Evolutionary conservation across 2,113 vertebrate genomes (phyloP), one percentile per base, ranked within the genome.

Genomic region (Rafetus swinhoei): DNA sequence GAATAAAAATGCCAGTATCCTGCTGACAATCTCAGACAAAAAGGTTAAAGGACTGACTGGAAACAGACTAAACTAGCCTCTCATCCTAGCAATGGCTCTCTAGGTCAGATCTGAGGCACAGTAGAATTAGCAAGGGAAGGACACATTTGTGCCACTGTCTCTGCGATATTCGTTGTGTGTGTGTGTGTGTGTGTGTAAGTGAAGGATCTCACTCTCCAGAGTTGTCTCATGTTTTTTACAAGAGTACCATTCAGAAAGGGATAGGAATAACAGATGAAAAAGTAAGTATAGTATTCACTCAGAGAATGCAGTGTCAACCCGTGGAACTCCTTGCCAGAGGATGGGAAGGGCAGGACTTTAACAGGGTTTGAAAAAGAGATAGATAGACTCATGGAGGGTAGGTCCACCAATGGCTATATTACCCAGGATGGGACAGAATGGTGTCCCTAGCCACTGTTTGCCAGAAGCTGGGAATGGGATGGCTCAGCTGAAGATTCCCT

Each of bases 71-170:
- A 57, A 82, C 14, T 29, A 3, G 3, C 27, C 11, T 59, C 55
- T 45, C 32, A 60, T 22, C 18, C 82, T 56, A 14, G 56, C 18
- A 10, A 0, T 0, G 2, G 25, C 15, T 27, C 3, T 8, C 9
- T 15, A 19, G 19, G 9, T 35, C 4, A 52, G 8, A 55, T 69
- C 79, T 16, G 0, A 82, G 72, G 3, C 39, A 76, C 9, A 0
- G 9, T 0, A 0, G 11, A 0, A 7, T 45, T 72, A n/a, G 54
- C 39, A 52, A 4, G 22, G 0, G 0, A 7, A 65, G 35, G 18
- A 14, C 1, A 15, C 0, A 0, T 2, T 65, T 77, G 57, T 16
- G 3, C n/a, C 32, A 62, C 39, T 77, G 19, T 25, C 50, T 25
- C 22, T 25, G 22, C 5, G 12, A 7, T 21, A 22, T 16, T 21